phyloP scores from a whole-genome alignment of 2,113 vertebrate species.

The Anguilla japonica region DNA sequence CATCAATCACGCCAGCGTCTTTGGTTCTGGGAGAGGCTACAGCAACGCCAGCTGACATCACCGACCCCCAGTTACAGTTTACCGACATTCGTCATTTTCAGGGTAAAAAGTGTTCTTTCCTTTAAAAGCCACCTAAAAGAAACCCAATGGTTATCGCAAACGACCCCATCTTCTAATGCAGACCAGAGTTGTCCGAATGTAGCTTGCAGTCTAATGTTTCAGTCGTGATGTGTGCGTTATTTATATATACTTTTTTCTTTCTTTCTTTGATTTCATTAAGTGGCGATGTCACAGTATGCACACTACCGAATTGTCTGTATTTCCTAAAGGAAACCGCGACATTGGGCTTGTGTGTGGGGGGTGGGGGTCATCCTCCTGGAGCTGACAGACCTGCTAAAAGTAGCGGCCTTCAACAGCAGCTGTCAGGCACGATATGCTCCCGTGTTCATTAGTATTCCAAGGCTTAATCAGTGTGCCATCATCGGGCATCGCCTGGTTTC shows the following conservation, averaged over 20 bases:
- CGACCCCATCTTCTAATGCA: neutral
- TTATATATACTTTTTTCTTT: neutral
- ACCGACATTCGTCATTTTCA: neutral
- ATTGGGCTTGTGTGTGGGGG: neutral
- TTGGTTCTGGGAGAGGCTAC: neutral
- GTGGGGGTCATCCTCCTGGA: neutral
- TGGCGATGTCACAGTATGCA: neutral
- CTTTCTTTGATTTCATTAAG: too few species aligned
- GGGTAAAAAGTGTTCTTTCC: neutral
- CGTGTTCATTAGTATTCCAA: slow-evolving; percentile 13
- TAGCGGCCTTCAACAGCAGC: slow-evolving; percentile 12
- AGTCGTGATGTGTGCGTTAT: neutral
- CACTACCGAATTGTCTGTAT: neutral
- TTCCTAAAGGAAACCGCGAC: neutral
- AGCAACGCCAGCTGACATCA: neutral
- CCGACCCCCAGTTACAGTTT: neutral
- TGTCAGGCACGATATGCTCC: slow-evolving; percentile 15
- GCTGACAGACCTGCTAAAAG: neutral
- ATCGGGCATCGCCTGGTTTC: slow-evolving; percentile 11
- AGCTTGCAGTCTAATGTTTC: neutral
- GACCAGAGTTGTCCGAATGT: neutral
- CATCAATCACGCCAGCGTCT: slow-evolving; percentile 15
- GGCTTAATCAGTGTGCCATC: slow-evolving; percentile 6
- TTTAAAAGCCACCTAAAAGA: too few species aligned
- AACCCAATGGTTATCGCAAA: neutral